These are phyloP conservation scores for Lonchura striata DNA, from an alignment of 2,113 vertebrate species.

Conservation along the genomic window DNA sequence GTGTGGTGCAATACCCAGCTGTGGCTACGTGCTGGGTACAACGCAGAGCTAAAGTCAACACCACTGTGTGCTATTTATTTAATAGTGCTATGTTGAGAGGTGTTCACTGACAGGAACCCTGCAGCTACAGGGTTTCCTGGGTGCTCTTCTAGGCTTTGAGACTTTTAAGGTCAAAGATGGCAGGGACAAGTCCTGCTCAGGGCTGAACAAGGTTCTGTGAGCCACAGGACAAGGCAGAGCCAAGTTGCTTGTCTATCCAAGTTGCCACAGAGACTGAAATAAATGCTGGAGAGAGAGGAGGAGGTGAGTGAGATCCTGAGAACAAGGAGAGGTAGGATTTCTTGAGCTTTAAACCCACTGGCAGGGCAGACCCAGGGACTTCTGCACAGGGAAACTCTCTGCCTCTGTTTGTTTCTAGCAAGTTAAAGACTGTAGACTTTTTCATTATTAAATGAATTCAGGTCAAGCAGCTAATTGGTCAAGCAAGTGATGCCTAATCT, in stretches of 20 bases:
- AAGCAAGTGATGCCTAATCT: background rate
- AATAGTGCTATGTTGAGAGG: background rate
- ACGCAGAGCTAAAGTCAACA: background rate
- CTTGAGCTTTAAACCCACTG: background rate
- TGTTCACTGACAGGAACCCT: background rate
- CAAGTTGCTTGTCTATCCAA: background rate
- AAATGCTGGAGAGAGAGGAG: background rate
- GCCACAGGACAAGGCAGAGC: background rate
- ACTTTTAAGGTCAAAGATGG: background rate
- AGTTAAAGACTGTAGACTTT: background rate
- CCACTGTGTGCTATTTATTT: background rate
- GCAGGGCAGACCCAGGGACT: background rate
- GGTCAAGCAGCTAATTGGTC: background rate
- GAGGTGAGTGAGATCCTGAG: background rate
- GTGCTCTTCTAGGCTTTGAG: background rate
- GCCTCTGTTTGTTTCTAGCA: background rate
- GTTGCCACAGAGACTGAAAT: background rate
- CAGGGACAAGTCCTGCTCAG: background rate
- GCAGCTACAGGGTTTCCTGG: background rate
- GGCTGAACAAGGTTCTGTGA: background rate
- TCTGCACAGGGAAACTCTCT: background rate
- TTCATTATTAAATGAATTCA: background rate
- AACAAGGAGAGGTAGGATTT: background rate
- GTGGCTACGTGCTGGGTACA: conserved; percentile 13
- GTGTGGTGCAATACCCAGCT: background rate